Percentiles rank a stretch among this genome's conserved stretches.
phyloP scores from a whole-genome alignment of 1,140 invertebrate genomes.

The Adoxophyes honmai region DNA sequence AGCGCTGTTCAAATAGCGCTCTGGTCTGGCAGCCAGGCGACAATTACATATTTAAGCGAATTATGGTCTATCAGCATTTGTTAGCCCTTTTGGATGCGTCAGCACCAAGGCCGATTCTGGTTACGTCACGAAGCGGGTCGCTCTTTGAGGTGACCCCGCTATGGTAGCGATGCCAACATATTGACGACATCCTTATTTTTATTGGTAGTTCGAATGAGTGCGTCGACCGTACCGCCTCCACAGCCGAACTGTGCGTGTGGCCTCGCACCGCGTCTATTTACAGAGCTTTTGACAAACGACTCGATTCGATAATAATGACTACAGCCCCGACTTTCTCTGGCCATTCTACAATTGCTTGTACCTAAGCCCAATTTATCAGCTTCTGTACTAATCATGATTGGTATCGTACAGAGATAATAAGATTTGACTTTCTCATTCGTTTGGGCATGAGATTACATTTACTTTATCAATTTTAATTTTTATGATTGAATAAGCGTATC shows the following conservation, averaged over 20 bases:
- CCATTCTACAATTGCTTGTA: not conserved
- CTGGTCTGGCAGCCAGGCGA: not conserved
- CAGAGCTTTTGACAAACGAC: constrained; percentile 30
- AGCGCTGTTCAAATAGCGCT: too few relatives aligned
- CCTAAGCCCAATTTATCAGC: constrained; percentile 5
- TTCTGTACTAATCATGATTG: constrained; percentile 10
- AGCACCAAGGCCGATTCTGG: constrained; percentile 19
- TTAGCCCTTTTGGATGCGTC: constrained; percentile 19
- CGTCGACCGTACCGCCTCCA: constrained; percentile 63
- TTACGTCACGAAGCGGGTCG: constrained; percentile 28
- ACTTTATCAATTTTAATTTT: not conserved
- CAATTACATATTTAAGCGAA: constrained; percentile 6
- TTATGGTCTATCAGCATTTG: constrained; percentile 5
- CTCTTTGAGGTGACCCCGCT: constrained; percentile 48
- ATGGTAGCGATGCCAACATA: constrained; percentile 64
- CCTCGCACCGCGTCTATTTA: constrained; percentile 63
- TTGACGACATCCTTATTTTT: constrained; percentile 77
- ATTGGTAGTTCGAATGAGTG: constrained; percentile 62
- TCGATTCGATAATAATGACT: constrained; percentile 12
- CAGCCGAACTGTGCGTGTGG: constrained; percentile 63
- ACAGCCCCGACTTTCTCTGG: not conserved
- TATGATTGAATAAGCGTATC: too few relatives aligned
- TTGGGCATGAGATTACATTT: not conserved
- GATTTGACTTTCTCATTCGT: constrained; percentile 6
- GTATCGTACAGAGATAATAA: constrained; percentile 9